Conservation (phyloP, 2,113 vertebrate species). For the Pangasianodon gigas region DNA sequence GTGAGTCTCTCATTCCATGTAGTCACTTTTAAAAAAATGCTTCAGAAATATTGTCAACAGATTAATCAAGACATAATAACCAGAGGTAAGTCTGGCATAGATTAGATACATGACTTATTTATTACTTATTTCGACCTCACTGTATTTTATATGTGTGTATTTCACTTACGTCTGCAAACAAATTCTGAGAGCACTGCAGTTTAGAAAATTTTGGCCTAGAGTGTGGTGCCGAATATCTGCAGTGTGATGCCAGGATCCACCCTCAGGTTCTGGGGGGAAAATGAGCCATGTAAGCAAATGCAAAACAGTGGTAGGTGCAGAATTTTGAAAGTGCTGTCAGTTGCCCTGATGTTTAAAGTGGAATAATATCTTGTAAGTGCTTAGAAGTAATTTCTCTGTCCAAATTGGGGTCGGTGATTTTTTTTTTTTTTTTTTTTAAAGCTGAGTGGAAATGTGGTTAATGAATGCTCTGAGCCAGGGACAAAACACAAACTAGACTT, state of each 20-base stretch:
- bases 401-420: constrained; percentile 19
- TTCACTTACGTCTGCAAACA: neutral
- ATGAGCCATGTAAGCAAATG: constrained; percentile 45
- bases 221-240: constrained; percentile 32
- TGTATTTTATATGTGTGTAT: too few species aligned
- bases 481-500: constrained; percentile 30
- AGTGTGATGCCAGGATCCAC: constrained; percentile 16
- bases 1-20: neutral
- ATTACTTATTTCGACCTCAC: neutral
- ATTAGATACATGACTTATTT: neutral
- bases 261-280: constrained; percentile 17
- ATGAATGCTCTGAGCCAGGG: constrained; percentile 13
- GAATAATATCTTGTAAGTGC: constrained; percentile 39
- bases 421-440: constrained; percentile 33
- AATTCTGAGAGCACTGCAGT: neutral
- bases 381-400: constrained; percentile 43
- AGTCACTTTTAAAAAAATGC: neutral
- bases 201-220: constrained; percentile 10
- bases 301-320: constrained; percentile 27
- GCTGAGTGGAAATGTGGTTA: constrained; percentile 34
- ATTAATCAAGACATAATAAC: constrained; percentile 19
- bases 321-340: constrained; percentile 34
- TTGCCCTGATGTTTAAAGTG: constrained; percentile 44
- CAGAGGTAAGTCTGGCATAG: neutral
- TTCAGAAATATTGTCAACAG: neutral